A percentile compares a stretch with the other conserved stretches of the same genome.
phyloP scores from a whole-genome alignment of 2,888 invertebrate species.

The Eupithecia vulgata region DNA sequence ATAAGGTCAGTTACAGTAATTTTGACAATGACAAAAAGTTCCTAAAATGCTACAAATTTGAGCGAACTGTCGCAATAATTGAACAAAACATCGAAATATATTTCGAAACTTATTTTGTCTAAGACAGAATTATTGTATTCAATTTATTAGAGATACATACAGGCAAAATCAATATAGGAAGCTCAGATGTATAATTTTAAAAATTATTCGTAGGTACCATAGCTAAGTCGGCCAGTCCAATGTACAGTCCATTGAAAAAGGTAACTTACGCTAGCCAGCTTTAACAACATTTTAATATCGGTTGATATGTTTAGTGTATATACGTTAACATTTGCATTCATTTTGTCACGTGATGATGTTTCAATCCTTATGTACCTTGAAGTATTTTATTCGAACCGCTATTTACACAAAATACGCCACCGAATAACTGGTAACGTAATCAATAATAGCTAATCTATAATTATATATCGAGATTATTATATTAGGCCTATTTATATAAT shows the following conservation, averaged over 20 bases:
- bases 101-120: constrained; percentile 63
- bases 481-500: constrained; percentile 67
- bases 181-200: constrained; percentile 60
- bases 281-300: constrained; percentile 61
- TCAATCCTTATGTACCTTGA: constrained; percentile 55
- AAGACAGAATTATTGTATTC: constrained; percentile 70
- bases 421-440: constrained; percentile 71
- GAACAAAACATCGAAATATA: constrained; percentile 58
- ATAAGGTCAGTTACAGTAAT: constrained; percentile 49
- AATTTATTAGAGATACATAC: constrained; percentile 59
- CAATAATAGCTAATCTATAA: constrained; percentile 27
- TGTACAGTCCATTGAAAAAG: constrained; percentile 38
- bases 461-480: constrained; percentile 61
- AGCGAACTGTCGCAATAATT: constrained; percentile 77
- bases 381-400: constrained; percentile 60
- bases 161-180: constrained; percentile 76
- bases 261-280: constrained; percentile 48
- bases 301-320: constrained; percentile 82
- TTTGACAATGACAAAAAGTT: constrained; percentile 40
- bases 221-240: constrained; percentile 41
- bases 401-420: constrained; percentile 67
- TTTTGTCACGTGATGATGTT: constrained; percentile 69
- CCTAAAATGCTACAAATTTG: constrained; percentile 62
- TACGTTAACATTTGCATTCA: constrained; percentile 61
- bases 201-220: constrained; percentile 46